Percentiles rank a stretch among this genome's conserved stretches.
phyloP scores from a whole-genome alignment of 2,113 vertebrate species.

The Herpetotheres cachinnans region DNA sequence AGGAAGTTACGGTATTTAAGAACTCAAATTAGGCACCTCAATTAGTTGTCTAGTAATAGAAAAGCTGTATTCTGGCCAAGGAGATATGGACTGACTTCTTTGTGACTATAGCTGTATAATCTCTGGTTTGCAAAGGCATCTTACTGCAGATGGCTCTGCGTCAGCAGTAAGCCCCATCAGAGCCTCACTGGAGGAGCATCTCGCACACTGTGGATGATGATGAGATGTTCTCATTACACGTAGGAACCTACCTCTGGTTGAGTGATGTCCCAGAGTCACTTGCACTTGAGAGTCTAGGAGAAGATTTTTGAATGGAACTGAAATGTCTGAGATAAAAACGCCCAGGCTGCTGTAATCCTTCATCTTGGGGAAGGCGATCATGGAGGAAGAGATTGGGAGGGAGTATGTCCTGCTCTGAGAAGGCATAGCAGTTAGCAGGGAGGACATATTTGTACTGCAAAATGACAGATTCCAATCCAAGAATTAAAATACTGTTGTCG shows the following conservation, averaged over 20 bases:
- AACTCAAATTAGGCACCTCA: background rate
- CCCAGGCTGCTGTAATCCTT: background rate
- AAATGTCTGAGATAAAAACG: background rate
- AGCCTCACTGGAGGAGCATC: background rate
- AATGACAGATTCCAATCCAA: background rate
- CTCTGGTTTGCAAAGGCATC: background rate
- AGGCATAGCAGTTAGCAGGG: background rate
- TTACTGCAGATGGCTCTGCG: background rate
- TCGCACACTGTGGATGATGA: accelerated
- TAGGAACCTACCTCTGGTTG: background rate
- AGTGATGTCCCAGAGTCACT: background rate
- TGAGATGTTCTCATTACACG: background rate
- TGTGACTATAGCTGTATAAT: background rate
- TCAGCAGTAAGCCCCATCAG: too few relatives aligned
- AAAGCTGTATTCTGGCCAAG: background rate
- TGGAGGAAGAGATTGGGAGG: background rate
- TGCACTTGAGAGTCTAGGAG: background rate
- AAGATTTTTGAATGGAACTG: background rate
- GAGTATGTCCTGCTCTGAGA: background rate
- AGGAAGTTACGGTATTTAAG: background rate
- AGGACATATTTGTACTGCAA: accelerated
- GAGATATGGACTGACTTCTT: background rate
- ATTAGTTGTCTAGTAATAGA: background rate
- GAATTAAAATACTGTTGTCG: background rate
- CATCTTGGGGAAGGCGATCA: background rate